These are phyloP conservation scores for Hydrozoanthus tunicans DNA, from an alignment of 64 coral and sea anemone genomes.

Conservation along the genomic window DNA sequence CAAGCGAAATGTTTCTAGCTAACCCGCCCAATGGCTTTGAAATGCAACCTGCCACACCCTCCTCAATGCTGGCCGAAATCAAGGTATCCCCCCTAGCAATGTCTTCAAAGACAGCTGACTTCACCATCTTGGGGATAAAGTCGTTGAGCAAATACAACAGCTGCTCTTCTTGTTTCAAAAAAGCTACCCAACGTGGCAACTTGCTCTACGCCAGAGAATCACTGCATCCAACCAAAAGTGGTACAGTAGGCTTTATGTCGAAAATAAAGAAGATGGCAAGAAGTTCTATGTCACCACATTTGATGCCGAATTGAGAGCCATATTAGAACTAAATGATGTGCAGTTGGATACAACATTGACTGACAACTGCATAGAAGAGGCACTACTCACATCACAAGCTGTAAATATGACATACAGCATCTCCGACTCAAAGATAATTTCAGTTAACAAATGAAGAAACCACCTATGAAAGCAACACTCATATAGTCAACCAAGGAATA, in stretches of 20 bases:
- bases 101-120: conserved; percentile 58
- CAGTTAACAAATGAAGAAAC: conserved; percentile 56
- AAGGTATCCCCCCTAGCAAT: conserved; percentile 59
- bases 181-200: conserved; percentile 65
- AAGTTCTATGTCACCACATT: conserved; percentile 72
- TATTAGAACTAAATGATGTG: conserved; percentile 72
- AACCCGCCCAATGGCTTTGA: conserved; percentile 55
- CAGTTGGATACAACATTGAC: conserved; percentile 59
- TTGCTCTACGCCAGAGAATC: conserved; percentile 57
- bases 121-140: conserved; percentile 59
- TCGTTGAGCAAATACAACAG: conserved; percentile 56
- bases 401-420: conserved; percentile 70
- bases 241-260: conserved; percentile 62
- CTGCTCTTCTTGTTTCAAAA: conserved; percentile 61
- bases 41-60: conserved; percentile 52
- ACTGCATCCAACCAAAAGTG: conserved; percentile 63
- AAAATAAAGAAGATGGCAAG: conserved; percentile 65
- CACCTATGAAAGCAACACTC: conserved; percentile 52
- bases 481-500: conserved; percentile 56
- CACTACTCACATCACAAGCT: conserved; percentile 59
- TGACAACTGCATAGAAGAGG: conserved; percentile 66
- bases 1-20: conserved; percentile 57
- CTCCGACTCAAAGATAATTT: conserved; percentile 65
- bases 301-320: conserved; percentile 61
- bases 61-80: conserved; percentile 50